Evolutionary conservation across 2,888 invertebrate genomes (phyloP), one percentile per base, ranked within the genome.

Genomic region (Dinocampus coccinellae): DNA sequence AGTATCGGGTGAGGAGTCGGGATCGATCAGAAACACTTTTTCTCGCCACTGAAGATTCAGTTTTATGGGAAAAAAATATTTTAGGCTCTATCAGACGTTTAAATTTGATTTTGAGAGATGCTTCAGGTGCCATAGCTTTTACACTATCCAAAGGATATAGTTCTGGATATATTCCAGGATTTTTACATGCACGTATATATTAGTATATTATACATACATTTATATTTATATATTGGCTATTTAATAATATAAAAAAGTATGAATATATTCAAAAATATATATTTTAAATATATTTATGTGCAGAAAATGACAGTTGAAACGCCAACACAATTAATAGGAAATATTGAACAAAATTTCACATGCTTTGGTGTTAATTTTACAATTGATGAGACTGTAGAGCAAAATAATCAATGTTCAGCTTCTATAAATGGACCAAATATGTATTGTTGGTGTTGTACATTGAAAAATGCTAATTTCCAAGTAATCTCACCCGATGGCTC

Each of bases 111-210:
- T 88, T 97, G 0, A 91, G 94, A 74, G 97, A 97, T 87, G 93
- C 92, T 84, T 92, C 92, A n/a, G 92, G 94, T 75, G 94, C 94
- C 82, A 95, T 95, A 85, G 94, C 95, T 0, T 90, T 97, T 83
- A 90, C 93, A 72, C 89, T 97, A 52, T 78, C 68, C 24, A 84
- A 85, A 63, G 84, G 85, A 42, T 53, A 81, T 7, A 78, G 76
- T 24, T 83, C 80, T 80, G 81, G 80, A 29, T 83, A 78, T 72
- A 24, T 82, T 0, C 80, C 83, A 33, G 79, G 79, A 58, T 79
- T 76, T 58, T 74, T 82, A n/a, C 84, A 83, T 75, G 85, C 84
- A 36, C 76, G 80, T 73, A 55, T 42, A 52, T 62, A 13, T 10
- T 64, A 20, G 47, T 7, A 29, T 29, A 3, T 29, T 66, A 34